Evolutionary conservation across 92 coral and sea anemone species (phyloP).

Genomic region (Zoanthus gigantus): DNA sequence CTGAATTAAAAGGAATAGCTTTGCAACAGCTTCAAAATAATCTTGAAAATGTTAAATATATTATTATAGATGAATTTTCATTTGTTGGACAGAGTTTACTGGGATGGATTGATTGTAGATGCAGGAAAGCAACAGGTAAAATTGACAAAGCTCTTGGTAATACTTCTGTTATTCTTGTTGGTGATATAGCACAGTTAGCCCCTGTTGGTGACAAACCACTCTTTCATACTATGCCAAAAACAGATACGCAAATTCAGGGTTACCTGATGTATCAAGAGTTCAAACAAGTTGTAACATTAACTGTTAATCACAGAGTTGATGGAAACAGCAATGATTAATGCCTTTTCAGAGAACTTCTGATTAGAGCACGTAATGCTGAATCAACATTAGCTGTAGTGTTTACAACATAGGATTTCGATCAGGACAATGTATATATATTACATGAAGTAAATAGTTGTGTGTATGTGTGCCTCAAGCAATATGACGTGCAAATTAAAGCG

Average conservation of each 20-base stretch:
- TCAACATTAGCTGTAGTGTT: slow-evolving; percentile 16
- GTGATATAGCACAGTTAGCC: slow-evolving; percentile 50
- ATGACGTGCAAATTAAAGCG: neutral
- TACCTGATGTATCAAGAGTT: slow-evolving; percentile 51
- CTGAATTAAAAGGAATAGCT: too few relatives aligned
- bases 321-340: slow-evolving; percentile 44
- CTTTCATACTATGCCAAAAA: slow-evolving; percentile 56
- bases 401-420: too few relatives aligned
- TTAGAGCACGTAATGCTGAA: slow-evolving; percentile 53
- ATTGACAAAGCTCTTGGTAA: slow-evolving; percentile 37
- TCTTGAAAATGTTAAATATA: too few relatives aligned
- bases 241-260: slow-evolving; percentile 62
- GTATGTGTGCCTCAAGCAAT: neutral
- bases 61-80: too few relatives aligned
- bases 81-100: too few relatives aligned
- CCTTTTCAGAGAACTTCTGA: slow-evolving; percentile 54
- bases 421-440: neutral
- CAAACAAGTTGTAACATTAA: slow-evolving; percentile 47
- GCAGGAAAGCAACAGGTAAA: too few relatives aligned
- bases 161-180: slow-evolving; percentile 57
- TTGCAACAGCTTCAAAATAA: too few relatives aligned
- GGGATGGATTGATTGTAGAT: too few relatives aligned
- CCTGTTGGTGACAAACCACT: slow-evolving; percentile 68
- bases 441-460: neutral
- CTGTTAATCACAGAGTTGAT: slow-evolving; percentile 56